phyloP scores from a whole-genome alignment of 2,888 invertebrate species.

The Elegia similella region DNA sequence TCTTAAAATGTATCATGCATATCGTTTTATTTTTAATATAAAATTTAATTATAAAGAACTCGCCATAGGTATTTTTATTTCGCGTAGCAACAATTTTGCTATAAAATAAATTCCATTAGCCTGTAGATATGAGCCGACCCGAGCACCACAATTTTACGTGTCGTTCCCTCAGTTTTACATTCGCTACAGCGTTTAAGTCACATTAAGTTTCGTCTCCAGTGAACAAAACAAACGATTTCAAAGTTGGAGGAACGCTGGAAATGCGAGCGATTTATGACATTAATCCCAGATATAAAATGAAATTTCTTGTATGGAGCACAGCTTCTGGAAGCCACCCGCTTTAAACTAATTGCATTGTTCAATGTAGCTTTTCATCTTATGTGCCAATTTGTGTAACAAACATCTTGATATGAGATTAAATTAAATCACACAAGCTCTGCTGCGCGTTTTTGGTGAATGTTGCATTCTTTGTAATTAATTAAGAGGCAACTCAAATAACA shows the following conservation, averaged over 20 bases:
- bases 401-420: slow-evolving; percentile 2
- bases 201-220: slow-evolving; percentile 63
- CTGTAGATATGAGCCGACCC: slow-evolving; percentile 7
- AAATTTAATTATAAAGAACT: too few species aligned
- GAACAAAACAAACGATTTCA: slow-evolving; percentile 68
- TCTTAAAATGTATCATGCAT: too few species aligned
- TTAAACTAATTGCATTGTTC: slow-evolving; percentile 53
- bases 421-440: neutral
- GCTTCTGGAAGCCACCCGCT: slow-evolving; percentile 51
- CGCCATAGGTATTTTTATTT: too few species aligned
- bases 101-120: too few species aligned
- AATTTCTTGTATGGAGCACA: slow-evolving; percentile 57
- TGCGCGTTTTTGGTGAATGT: neutral
- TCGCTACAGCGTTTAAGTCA: slow-evolving; percentile 65
- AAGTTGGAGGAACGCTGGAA: slow-evolving; percentile 54
- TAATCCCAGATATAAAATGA: slow-evolving; percentile 65
- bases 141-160: slow-evolving; percentile 59
- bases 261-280: slow-evolving; percentile 64
- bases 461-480: neutral
- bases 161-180: slow-evolving; percentile 63
- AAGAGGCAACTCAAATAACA: too few species aligned
- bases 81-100: too few species aligned
- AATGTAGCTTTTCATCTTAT: slow-evolving; percentile 33
- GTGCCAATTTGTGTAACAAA: slow-evolving; percentile 22
- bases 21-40: too few species aligned